Base-by-base conservation (phyloP, 2,797 vertebrate species). In the Dallia pectoralis region DNA sequence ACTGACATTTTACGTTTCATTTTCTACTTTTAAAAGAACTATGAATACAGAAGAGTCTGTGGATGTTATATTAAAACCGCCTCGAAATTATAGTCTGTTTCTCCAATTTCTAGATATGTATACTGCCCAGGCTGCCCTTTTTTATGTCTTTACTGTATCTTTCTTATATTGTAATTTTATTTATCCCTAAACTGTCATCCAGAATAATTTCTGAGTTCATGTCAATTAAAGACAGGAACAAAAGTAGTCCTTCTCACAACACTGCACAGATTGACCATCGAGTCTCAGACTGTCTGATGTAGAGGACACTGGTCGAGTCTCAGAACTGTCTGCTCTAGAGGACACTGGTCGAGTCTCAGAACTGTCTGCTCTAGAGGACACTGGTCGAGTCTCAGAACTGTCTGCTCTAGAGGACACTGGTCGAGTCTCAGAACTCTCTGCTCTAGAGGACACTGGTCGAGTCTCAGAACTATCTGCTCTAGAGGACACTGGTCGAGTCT, bases 1-100 rank as follows among this genome's bases (percentile, higher is more conserved):
- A 92, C 88, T 90, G 86, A 91, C 93, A 93, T 90, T 92, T 89
- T 87, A 89, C 89, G 87, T 92, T 92, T 92, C 91, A 92, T 88
- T 82, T 91, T 89, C 89, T 89, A 83, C 83, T 89, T 91, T 91
- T 85, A 89, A 82, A 84, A 84, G 77, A 85, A 84, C 78, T 85
- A 77, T 82, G 79, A 87, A 88, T 88, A 88, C 90, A 87, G 84
- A 79, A 61, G 76, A 82, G 53, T 76, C 70, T 74, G 73, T 73
- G 61, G 61, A 77, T 56, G 77, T 81, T 77, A 74, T 59, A 63
- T 84, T 81, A 80, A 75, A 40, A 16, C 70, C 12, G 47, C 78
- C 66, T 71, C 73, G 70, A 80, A 80, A 30, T 44, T 67, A 4
- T 76, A 73, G 70, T 68, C 82, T 82, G 36, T 33, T 61, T 53